Conservation (phyloP, 2,113 vertebrate genomes). For the Melanostigma gelatinosum region DNA sequence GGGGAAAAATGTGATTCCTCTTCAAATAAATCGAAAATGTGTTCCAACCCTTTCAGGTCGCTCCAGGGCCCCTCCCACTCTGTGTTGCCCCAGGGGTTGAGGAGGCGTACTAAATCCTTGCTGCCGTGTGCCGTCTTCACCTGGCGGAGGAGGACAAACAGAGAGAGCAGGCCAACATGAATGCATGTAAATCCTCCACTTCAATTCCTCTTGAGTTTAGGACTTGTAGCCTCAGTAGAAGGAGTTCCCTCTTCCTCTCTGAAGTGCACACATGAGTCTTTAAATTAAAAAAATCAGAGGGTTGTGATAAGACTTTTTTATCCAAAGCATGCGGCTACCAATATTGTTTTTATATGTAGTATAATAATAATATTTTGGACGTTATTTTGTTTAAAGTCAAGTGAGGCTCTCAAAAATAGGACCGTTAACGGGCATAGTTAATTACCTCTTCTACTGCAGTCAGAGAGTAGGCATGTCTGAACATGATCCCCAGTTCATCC, state of each 20-base stretch:
- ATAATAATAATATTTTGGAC: neutral
- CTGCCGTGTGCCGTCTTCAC: constrained; percentile 55
- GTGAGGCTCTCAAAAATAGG: neutral
- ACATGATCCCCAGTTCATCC: constrained; percentile 80
- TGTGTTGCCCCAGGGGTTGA: constrained; percentile 84
- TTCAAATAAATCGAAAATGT: neutral
- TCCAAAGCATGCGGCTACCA: neutral
- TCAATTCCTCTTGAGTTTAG: neutral
- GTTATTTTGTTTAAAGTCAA: neutral
- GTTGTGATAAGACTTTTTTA: neutral
- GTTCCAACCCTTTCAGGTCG: constrained; percentile 66
- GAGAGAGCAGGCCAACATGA: neutral
- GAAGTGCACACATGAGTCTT: neutral
- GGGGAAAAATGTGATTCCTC: neutral
- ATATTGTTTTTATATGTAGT: neutral
- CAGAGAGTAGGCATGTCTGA: constrained; percentile 83
- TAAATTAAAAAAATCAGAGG: neutral
- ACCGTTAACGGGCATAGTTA: neutral
- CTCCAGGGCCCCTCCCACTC: constrained; percentile 86
- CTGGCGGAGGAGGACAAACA: constrained; percentile 49
- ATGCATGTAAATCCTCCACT: neutral
- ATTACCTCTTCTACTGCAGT: constrained; percentile 80
- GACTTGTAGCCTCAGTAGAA: neutral
- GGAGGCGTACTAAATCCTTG: constrained; percentile 76
- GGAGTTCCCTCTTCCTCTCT: too few relatives aligned